Base-by-base conservation (phyloP, 1,140 invertebrate species). In the Triops longicaudatus region DNA sequence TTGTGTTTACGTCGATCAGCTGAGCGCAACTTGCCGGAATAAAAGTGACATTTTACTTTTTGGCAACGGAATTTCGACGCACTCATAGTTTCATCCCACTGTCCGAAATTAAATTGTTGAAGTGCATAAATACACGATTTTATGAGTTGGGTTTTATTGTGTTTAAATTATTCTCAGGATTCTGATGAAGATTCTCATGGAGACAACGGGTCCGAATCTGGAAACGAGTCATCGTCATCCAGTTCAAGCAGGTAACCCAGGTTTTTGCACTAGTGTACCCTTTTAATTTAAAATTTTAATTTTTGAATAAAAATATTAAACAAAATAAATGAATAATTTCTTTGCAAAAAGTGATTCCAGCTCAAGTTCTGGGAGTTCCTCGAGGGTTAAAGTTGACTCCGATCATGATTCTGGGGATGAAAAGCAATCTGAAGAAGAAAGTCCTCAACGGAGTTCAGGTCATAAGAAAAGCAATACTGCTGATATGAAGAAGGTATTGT, bases 161-260 rank as follows among this genome's bases (percentile, higher is more conserved):
- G 2, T 63, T 17, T 14, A 63, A 63, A 63, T 63, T 63, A 63
- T 63, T 63, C 17, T 1, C 50, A 63, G 50, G 50, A 63, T 63
- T 63, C 50, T n/a, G 50, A 63, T 22, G 50, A 63, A 14, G 78
- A 79, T 26, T 81, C 80, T 72, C 86, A 86, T 80, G 87, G 86
- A 79, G 88, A 78, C 22, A 83, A 88, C 79, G 87, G 87, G 78
- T 89, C 88, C 81, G 88, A 87, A 41, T 90, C 89, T 14, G 85
- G 81, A 50, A 87, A 86, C 72, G 84, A 84, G 63, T 79, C 78
- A 50, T 79, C 79, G 42, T 72, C 43, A 71, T 80, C 80, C 28
- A 26, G 27, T 44, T 28, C 41, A 22, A 71, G 63, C 37, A n/a
- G 31, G 37, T 27, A 71, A 73, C 17, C 7, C 31, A 37, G 31